A percentile compares a stretch with the other conserved stretches of the same genome.
These are phyloP conservation scores for Proteles cristata DNA, from an alignment of 2,113 vertebrate genomes.

Conservation along the genomic window DNA sequence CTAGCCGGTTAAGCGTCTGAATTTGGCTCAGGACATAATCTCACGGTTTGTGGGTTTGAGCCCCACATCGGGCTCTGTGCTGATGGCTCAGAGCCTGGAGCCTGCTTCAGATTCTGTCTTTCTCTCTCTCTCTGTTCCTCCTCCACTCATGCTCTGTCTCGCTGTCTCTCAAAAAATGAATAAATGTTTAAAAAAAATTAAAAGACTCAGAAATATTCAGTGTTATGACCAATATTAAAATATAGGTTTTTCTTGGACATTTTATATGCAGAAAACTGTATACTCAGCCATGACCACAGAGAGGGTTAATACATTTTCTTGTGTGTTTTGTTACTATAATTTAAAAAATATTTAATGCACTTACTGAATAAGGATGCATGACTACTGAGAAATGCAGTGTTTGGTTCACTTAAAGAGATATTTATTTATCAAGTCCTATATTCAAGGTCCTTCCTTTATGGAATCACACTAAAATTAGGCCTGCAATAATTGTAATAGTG, in stretches of 20 bases:
- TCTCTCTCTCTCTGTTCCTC: too few relatives aligned
- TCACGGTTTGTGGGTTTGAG: too few relatives aligned
- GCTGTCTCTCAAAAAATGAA: too few relatives aligned
- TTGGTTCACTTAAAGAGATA: background rate
- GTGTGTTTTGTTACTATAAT: background rate
- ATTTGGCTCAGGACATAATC: too few relatives aligned
- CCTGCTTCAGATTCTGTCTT: too few relatives aligned
- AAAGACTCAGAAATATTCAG: background rate
- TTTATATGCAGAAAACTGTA: background rate
- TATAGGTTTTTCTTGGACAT: background rate
- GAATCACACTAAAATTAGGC: background rate
- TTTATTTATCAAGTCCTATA: slow-evolving; percentile 12
- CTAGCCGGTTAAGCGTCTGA: too few relatives aligned
- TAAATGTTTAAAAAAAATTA: too few relatives aligned
- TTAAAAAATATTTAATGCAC: background rate
- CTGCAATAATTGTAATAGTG: background rate
- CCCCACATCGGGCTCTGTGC: too few relatives aligned
- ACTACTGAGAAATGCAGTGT: background rate
- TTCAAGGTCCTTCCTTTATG: background rate
- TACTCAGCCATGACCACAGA: background rate
- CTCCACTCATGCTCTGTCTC: too few relatives aligned
- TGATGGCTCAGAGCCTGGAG: too few relatives aligned
- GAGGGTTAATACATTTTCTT: background rate
- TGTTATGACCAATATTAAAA: background rate
- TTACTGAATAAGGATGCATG: background rate